phyloP scores from a whole-genome alignment of 2,888 invertebrate genomes.

The Caenorhabditis afra region DNA sequence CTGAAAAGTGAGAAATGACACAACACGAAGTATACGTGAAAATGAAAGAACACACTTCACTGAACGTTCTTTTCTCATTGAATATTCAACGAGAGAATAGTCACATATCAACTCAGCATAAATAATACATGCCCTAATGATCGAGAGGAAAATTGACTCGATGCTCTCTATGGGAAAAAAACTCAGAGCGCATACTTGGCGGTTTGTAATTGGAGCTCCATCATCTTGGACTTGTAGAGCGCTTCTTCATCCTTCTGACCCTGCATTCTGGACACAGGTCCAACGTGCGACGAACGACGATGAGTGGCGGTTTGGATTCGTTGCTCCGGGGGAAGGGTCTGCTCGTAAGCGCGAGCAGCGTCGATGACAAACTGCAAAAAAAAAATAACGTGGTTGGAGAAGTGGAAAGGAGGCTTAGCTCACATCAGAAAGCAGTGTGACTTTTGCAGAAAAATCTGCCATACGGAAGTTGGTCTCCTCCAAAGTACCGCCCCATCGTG shows the following conservation, averaged over 20 bases:
- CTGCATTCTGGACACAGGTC: slow-evolving; percentile 20
- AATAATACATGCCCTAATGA: slow-evolving; percentile 50
- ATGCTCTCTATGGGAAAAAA: slow-evolving; percentile 4
- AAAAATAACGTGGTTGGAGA: neutral
- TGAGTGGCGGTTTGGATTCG: slow-evolving; percentile 72
- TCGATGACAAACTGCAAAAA: slow-evolving; percentile 57
- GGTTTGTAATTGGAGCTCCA: slow-evolving; percentile 55
- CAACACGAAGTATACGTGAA: slow-evolving; percentile 14
- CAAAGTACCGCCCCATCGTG: slow-evolving; percentile 71
- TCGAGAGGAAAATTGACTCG: neutral
- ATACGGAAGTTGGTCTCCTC: slow-evolving; percentile 78
- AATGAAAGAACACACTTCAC: slow-evolving; percentile 18
- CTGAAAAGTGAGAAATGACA: slow-evolving; percentile 45
- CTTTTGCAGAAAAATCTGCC: slow-evolving; percentile 76
- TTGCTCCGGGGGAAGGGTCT: slow-evolving; percentile 73
- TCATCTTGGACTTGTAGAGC: slow-evolving; percentile 53
- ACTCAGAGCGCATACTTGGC: slow-evolving; percentile 49
- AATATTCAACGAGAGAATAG: slow-evolving; percentile 44
- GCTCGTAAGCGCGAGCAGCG: slow-evolving; percentile 61
- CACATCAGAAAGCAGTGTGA: slow-evolving; percentile 74
- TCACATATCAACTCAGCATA: slow-evolving; percentile 33
- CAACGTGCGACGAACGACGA: slow-evolving; percentile 32
- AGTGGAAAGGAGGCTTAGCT: neutral
- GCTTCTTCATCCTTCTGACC: slow-evolving; percentile 44
- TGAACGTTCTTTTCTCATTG: slow-evolving; percentile 30